These are phyloP conservation scores for Diloba caeruleocephala DNA, from an alignment of 2,888 invertebrate species.

Conservation along the genomic window DNA sequence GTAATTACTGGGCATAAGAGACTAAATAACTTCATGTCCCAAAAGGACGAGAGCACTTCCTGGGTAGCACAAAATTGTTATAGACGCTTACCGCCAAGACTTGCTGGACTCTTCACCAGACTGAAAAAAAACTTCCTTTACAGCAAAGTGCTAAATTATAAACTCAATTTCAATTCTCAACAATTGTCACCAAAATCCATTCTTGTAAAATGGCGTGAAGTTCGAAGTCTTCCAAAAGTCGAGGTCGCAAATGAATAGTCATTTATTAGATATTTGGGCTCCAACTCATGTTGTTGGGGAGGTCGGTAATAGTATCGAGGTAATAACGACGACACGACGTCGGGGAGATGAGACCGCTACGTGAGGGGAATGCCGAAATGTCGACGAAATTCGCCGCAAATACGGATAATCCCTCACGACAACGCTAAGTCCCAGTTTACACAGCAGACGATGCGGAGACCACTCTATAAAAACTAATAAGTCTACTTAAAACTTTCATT, in stretches of 20 bases:
- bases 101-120: too few species aligned
- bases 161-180: not conserved
- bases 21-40: too few species aligned
- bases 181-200: slow-evolving; percentile 1
- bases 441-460: slow-evolving; percentile 66
- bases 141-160: too few species aligned
- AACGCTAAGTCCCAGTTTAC: slow-evolving; percentile 70
- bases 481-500: slow-evolving; percentile 56
- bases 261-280: slow-evolving; percentile 62
- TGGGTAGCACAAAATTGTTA: too few species aligned
- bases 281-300: slow-evolving; percentile 62
- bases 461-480: slow-evolving; percentile 47
- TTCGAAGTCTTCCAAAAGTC: slow-evolving; percentile 29
- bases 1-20: too few species aligned
- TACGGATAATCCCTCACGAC: slow-evolving; percentile 78
- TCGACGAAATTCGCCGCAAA: slow-evolving; percentile 67
- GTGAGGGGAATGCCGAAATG: slow-evolving; percentile 75
- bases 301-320: slow-evolving; percentile 77
- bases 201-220: slow-evolving; percentile 17
- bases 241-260: slow-evolving; percentile 52
- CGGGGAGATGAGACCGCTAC: slow-evolving; percentile 80
- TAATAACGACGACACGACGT: slow-evolving; percentile 82
- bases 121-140: too few species aligned
- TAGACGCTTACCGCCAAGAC: too few species aligned
- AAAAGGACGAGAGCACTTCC: too few species aligned